A percentile compares a stretch with the other conserved stretches of the same genome.
Conservation (phyloP, 2,888 invertebrate genomes). For the Drosophila algonquin region DNA sequence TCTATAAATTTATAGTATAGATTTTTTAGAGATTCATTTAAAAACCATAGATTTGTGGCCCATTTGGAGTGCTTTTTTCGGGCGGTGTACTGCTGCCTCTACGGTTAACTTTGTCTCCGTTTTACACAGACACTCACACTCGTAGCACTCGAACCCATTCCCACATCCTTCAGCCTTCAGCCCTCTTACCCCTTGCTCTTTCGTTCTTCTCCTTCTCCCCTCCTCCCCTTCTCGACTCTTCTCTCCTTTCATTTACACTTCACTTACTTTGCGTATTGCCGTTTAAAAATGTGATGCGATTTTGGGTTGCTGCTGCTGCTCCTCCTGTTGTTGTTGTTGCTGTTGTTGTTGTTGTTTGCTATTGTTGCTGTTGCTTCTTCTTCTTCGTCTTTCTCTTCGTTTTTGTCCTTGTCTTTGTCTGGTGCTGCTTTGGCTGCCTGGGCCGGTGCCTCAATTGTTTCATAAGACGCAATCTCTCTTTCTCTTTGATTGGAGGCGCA, state of each 20-base stretch:
- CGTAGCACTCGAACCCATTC: not conserved
- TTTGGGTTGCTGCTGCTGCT: slow-evolving; percentile 50
- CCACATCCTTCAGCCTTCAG: not conserved
- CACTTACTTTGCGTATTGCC: slow-evolving; percentile 77
- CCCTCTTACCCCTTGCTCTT: not conserved
- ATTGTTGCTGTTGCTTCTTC: slow-evolving; percentile 59
- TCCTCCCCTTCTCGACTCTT: slow-evolving; percentile 20
- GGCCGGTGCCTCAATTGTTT: slow-evolving; percentile 72
- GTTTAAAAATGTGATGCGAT: slow-evolving; percentile 69
- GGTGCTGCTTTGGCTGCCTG: slow-evolving; percentile 59
- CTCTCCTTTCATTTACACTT: slow-evolving; percentile 47
- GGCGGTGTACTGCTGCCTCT: too few relatives aligned
- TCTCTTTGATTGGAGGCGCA: slow-evolving; percentile 6
- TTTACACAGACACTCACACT: too few relatives aligned
- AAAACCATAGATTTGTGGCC: too few relatives aligned
- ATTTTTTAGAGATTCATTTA: too few relatives aligned
- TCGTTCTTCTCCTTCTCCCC: slow-evolving; percentile 10
- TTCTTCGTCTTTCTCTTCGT: slow-evolving; percentile 18
- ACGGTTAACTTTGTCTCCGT: too few relatives aligned
- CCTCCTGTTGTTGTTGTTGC: too few relatives aligned
- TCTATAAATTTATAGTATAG: too few relatives aligned
- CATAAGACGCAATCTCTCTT: slow-evolving; percentile 59
- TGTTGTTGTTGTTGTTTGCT: slow-evolving; percentile 52
- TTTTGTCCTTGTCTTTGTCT: slow-evolving; percentile 34
- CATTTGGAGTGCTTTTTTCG: too few relatives aligned